A percentile compares a stretch with the other conserved stretches of the same genome.
phyloP scores from a whole-genome alignment of 2,888 invertebrate genomes.

The Sceliomorpha sp. region DNA sequence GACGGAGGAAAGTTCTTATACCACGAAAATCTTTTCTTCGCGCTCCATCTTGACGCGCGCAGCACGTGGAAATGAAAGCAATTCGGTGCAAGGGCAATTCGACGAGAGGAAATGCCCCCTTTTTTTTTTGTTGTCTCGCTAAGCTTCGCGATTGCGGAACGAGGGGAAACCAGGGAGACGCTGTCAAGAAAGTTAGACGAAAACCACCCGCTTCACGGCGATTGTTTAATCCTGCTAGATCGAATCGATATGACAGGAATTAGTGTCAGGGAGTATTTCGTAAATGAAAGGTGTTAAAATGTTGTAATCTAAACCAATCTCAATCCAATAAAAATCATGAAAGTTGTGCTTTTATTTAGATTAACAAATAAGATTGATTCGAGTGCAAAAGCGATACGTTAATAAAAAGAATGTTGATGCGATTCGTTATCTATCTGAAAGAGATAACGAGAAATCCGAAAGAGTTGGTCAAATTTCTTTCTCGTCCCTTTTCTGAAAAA shows the following conservation, averaged over 20 bases:
- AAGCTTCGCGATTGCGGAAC: constrained; percentile 34
- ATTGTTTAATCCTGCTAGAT: constrained; percentile 42
- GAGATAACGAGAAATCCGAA: too few relatives aligned
- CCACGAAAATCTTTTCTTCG: constrained; percentile 54
- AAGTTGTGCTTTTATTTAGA: too few relatives aligned
- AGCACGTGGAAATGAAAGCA: constrained; percentile 28
- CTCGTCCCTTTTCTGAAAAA: too few relatives aligned
- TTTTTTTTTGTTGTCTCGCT: constrained; percentile 21
- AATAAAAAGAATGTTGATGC: too few relatives aligned
- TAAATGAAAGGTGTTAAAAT: too few relatives aligned
- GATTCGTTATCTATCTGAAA: too few relatives aligned
- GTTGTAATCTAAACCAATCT: constrained; percentile 21
- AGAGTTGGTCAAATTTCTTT: too few relatives aligned
- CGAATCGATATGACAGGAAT: constrained; percentile 37
- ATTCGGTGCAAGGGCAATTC: constrained; percentile 19
- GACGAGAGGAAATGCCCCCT: constrained; percentile 22
- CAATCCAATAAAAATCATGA: constrained; percentile 28
- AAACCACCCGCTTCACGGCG: constrained; percentile 23
- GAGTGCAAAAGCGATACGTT: too few relatives aligned
- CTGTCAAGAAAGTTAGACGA: not conserved
- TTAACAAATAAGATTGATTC: too few relatives aligned
- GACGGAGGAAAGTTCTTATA: constrained; percentile 49
- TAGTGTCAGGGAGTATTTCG: constrained; percentile 22
- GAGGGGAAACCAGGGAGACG: constrained; percentile 17
- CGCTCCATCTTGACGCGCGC: constrained; percentile 36